These are phyloP conservation scores for Sceloporus tristichus DNA, from an alignment of 2,113 vertebrate genomes.

Conservation along the genomic window DNA sequence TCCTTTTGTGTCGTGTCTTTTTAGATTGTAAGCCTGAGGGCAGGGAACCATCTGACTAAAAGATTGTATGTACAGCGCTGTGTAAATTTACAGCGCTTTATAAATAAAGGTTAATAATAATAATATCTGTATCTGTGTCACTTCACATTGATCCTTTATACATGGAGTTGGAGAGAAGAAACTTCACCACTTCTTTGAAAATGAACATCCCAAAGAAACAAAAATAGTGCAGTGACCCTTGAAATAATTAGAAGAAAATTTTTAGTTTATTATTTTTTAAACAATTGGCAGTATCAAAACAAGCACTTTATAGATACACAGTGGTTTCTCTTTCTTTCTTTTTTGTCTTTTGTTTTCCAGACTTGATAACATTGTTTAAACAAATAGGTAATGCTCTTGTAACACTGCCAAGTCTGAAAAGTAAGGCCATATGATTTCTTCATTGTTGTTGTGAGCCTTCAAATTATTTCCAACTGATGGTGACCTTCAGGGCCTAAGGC, in stretches of 20 bases:
- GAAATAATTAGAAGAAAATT: constrained; percentile 52
- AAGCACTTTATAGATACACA: background rate
- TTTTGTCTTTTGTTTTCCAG: background rate
- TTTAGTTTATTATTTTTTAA: constrained; percentile 54
- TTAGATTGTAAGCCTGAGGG: too few species aligned
- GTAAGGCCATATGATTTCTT: constrained; percentile 30
- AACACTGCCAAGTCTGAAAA: constrained; percentile 36
- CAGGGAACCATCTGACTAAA: too few species aligned
- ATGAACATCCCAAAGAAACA: constrained; percentile 44
- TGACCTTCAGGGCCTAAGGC: too few species aligned
- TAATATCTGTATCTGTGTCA: background rate
- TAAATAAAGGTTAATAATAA: too few species aligned
- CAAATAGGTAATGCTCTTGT: constrained; percentile 10
- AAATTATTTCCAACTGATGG: too few species aligned
- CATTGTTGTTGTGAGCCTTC: background rate
- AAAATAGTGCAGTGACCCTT: constrained; percentile 55
- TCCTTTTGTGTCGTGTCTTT: too few species aligned
- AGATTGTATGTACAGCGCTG: too few species aligned
- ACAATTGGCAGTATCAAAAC: background rate
- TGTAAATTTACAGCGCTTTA: too few species aligned
- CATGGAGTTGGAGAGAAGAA: constrained; percentile 9
- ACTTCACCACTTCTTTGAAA: constrained; percentile 41
- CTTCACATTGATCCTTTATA: constrained; percentile 12
- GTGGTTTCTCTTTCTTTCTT: background rate
- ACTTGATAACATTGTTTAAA: constrained; percentile 35